Base-by-base conservation (phyloP, 2,888 invertebrate genomes). In the Sabatieria punctata region DNA sequence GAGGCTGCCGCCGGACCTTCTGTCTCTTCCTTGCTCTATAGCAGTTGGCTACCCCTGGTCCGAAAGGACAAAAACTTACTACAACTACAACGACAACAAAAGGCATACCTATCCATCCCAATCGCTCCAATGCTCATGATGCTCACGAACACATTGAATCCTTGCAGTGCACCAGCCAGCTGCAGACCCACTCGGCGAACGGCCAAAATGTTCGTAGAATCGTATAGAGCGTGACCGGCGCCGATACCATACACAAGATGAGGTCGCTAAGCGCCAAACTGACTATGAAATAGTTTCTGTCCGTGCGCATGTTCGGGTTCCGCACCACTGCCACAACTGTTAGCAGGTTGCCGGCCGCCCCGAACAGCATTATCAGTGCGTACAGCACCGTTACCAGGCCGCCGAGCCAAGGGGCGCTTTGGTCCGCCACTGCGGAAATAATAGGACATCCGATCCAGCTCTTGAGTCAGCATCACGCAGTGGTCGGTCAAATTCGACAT, bases 61-160 rank as follows among this genome's bases (percentile, higher is more conserved):
- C n/a, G n/a, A n/a, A n/a, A n/a, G n/a, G n/a, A n/a, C n/a, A n/a
- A n/a, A n/a, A n/a, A n/a, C n/a, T n/a, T n/a, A n/a, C n/a, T n/a
- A n/a, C n/a, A n/a, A n/a, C n/a, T n/a, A n/a, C n/a, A n/a, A n/a
- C n/a, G n/a, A n/a, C n/a, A n/a, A n/a, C n/a, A n/a, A n/a, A n/a
- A n/a, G n/a, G n/a, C n/a, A n/a, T n/a, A n/a, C n/a, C n/a, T n/a
- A n/a, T n/a, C 30, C 8, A 68, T 54, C 2, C 68, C 67, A 54
- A 86, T 86, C 6, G 85, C 85, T 4, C 85, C 85, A 56, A 86
- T 86, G 54, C 83, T 82, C 61, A 86, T 82, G 1, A 85, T 85
- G 0, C 85, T 85, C 0, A 86, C 85, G 65, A 85, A 86, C 56
- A 85, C 83, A 58, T 84, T 85, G 49, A 80, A 24, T 8, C 44